Evolutionary conservation across 2,113 vertebrate genomes (phyloP), one percentile per base, ranked within the genome.

Genomic region (Carassius carassius): DNA sequence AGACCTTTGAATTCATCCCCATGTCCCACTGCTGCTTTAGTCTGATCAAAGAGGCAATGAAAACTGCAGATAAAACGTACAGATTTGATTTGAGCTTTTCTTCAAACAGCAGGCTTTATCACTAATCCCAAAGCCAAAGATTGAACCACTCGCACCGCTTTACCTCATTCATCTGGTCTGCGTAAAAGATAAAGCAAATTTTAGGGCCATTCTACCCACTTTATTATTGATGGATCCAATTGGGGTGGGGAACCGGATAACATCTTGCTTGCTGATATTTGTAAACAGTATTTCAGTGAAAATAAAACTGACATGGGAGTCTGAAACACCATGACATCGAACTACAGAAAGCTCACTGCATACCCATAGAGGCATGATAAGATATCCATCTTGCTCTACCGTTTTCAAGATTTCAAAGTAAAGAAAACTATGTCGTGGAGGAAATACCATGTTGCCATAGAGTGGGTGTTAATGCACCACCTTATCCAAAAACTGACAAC

Each of bases 1-100:
- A 37, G 29, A 82, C 65, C 63, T 72, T 70, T 69, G 65, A 49
- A 72, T 70, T 35, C 17, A 44, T 72, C 70, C 73, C 44, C 21
- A 51, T 69, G 32, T 29, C 13, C 78, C 63, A 81, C 77, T 74
- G 83, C 19, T 84, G 83, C 87, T 91, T 84, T 85, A 83, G 62
- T 79, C 12, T 69, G 86, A 90, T 93, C 88, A 92, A 92, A 92
- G 90, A 47, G 37, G 81, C 85, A 78, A 81, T 83, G 82, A 78
- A 84, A 79, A 78, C 87, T 79, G 47, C 54, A 90, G 91, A 92
- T 92, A 90, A 93, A 91, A 92, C 89, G 81, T 74, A 88, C 78
- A 85, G 86, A 87, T 92, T 89, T 91, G 89, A 93, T 91, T 93
- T 90, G 88, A 89, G 74, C 87, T 12, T 56, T 82, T 89, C 87